A percentile compares a stretch with the other conserved stretches of the same genome.
Evolutionary conservation across 2,888 invertebrate species (phyloP).

Genomic region (Cheilosia variabilis): DNA sequence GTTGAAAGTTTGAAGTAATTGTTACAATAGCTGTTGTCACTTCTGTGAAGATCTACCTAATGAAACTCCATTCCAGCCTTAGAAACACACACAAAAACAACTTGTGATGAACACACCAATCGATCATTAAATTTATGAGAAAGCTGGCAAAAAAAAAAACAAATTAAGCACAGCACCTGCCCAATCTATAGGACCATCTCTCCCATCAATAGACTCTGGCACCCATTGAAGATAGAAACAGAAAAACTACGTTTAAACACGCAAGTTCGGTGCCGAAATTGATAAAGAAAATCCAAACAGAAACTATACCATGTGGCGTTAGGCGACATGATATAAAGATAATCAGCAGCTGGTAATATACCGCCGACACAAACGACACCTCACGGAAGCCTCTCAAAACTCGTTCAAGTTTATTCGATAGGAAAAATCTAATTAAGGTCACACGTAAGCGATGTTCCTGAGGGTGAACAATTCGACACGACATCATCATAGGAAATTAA

Average conservation of each 20-base stretch:
- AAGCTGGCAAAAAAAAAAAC: not conserved
- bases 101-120: not conserved
- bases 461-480: constrained; percentile 71
- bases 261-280: constrained; percentile 23
- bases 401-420: constrained; percentile 33
- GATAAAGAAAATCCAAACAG: constrained; percentile 14
- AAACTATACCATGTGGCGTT: constrained; percentile 47
- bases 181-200: constrained; percentile 40
- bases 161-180: not conserved
- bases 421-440: constrained; percentile 72
- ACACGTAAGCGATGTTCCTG: constrained; percentile 71
- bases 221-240: not conserved
- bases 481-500: constrained; percentile 67
- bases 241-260: constrained; percentile 46
- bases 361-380: constrained; percentile 4
- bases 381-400: constrained; percentile 4
- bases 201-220: constrained; percentile 6
- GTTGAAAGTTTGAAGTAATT: too few relatives aligned
- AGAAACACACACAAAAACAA: not conserved
- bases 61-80: too few relatives aligned
- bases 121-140: not conserved
- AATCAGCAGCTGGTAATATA: constrained; percentile 60
- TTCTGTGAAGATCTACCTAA: not conserved
- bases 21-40: too few relatives aligned
- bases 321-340: constrained; percentile 68